Evolutionary conservation across 2,888 invertebrate species (phyloP).

Genomic region (Netelia melanura): DNA sequence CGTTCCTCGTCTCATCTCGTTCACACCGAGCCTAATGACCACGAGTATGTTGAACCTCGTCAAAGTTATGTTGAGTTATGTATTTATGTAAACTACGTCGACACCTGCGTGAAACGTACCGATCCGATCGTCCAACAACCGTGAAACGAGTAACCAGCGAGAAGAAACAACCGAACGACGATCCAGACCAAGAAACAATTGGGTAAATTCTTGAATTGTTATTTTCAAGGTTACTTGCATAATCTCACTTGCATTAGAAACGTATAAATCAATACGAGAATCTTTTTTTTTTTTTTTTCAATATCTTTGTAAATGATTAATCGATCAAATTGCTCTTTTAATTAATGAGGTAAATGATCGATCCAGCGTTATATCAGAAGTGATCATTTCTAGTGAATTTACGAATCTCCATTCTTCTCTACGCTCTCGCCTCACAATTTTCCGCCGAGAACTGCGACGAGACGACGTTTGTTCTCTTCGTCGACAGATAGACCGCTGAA

Average conservation of each 20-base stretch:
- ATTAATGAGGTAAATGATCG: too few relatives aligned
- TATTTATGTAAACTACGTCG: constrained; percentile 74
- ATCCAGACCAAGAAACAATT: constrained; percentile 11
- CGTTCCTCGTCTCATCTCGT: not conserved
- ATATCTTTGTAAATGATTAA: too few relatives aligned
- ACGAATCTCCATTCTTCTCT: not conserved
- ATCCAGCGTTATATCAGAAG: too few relatives aligned
- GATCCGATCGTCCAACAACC: constrained; percentile 49
- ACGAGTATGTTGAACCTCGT: constrained; percentile 71
- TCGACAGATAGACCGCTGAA: constrained; percentile 54
- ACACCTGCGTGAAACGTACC: constrained; percentile 31
- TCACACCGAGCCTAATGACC: constrained; percentile 65
- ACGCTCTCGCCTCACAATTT: constrained; percentile 6
- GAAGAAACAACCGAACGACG: constrained; percentile 35
- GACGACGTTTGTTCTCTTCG: constrained; percentile 27
- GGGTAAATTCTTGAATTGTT: not conserved
- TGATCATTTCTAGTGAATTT: too few relatives aligned
- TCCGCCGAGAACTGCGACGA: constrained; percentile 13
- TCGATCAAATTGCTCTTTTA: too few relatives aligned
- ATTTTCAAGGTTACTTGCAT: not conserved
- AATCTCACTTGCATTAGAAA: too few relatives aligned
- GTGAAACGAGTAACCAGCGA: constrained; percentile 7
- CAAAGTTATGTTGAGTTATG: constrained; percentile 72
- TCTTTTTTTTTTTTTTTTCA: too few relatives aligned
- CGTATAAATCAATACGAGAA: too few relatives aligned